Evolutionary conservation across 2,113 vertebrate genomes (phyloP).

Genomic region (Romanogobio albipinnatus): DNA sequence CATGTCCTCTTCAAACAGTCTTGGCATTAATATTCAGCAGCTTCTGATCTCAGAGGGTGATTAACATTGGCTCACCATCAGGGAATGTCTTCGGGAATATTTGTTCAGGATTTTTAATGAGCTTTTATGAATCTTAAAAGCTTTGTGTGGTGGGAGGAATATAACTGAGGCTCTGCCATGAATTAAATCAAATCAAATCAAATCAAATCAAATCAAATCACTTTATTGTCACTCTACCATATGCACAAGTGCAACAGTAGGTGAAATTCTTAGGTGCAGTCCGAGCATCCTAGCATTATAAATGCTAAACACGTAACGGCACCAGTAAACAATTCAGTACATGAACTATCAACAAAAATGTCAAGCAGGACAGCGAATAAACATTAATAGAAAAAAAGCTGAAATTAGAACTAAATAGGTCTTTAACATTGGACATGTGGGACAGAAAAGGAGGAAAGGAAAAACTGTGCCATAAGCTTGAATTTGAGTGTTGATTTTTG

Average conservation of each 20-base stretch:
- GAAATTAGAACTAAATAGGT: not conserved
- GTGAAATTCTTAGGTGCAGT: no score
- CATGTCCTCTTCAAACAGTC: slow-evolving; percentile 30
- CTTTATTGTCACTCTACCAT: no score
- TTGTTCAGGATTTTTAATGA: slow-evolving; percentile 51
- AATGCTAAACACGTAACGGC: not conserved
- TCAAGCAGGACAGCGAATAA: not conserved
- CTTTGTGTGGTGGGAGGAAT: slow-evolving; percentile 5
- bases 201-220: no score
- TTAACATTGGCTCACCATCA: not conserved
- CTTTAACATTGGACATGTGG: no score
- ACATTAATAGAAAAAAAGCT: not conserved
- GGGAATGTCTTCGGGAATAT: not conserved
- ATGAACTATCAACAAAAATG: not conserved
- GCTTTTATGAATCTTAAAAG: slow-evolving; percentile 40
- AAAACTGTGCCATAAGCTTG: no score
- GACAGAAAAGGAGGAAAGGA: no score
- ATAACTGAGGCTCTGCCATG: slow-evolving; percentile 25
- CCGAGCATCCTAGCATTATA: no score
- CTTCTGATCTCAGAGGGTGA: slow-evolving; percentile 15
- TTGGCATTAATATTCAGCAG: slow-evolving; percentile 8
- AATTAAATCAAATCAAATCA: no score
- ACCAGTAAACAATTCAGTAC: slow-evolving; percentile 10
- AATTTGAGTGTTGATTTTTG: no score
- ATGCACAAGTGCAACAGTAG: no score